Conservation (phyloP, 2,113 vertebrate genomes). For the Rousettus leschenaultii region DNA sequence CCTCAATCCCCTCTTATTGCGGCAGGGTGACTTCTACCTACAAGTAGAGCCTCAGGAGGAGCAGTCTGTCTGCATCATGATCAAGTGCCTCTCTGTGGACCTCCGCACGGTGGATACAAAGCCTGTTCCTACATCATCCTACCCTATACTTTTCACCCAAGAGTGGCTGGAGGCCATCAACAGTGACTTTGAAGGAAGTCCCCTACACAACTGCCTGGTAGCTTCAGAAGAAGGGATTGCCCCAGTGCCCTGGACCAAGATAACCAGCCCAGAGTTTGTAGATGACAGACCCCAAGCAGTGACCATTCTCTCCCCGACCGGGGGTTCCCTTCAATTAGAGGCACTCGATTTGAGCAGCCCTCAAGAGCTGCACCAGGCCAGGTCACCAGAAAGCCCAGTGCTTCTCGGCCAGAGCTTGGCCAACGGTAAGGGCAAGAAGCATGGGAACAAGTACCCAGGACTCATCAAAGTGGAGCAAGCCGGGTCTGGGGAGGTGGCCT, state of each 20-base stretch:
- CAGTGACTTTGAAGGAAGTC: slow-evolving; percentile 69
- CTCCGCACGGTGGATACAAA: slow-evolving; percentile 85
- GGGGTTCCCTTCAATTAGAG: neutral
- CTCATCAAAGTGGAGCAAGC: slow-evolving; percentile 83
- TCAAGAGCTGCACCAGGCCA: slow-evolving; percentile 28
- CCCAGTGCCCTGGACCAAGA: slow-evolving; percentile 87
- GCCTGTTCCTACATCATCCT: slow-evolving; percentile 81
- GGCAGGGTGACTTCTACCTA: slow-evolving; percentile 90
- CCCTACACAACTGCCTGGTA: slow-evolving; percentile 87
- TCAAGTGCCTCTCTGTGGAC: slow-evolving; percentile 88
- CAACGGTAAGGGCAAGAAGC: slow-evolving; percentile 46
- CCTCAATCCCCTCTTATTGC: slow-evolving; percentile 85
- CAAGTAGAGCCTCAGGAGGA: slow-evolving; percentile 87
- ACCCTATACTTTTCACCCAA: slow-evolving; percentile 85
- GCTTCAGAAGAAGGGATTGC: slow-evolving; percentile 84
- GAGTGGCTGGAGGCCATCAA: slow-evolving; percentile 89
- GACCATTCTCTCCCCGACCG: slow-evolving; percentile 50
- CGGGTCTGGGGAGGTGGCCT: slow-evolving; percentile 67
- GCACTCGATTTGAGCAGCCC: neutral
- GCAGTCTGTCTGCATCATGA: slow-evolving; percentile 84
- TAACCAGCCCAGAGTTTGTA: slow-evolving; percentile 88
- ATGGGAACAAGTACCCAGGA: slow-evolving; percentile 77
- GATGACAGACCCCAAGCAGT: slow-evolving; percentile 68
- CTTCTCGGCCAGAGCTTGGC: slow-evolving; percentile 26
- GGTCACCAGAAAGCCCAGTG: neutral